Evolutionary conservation across 1,140 invertebrate species (phyloP).

Genomic region (Rhagoletis pomonella): DNA sequence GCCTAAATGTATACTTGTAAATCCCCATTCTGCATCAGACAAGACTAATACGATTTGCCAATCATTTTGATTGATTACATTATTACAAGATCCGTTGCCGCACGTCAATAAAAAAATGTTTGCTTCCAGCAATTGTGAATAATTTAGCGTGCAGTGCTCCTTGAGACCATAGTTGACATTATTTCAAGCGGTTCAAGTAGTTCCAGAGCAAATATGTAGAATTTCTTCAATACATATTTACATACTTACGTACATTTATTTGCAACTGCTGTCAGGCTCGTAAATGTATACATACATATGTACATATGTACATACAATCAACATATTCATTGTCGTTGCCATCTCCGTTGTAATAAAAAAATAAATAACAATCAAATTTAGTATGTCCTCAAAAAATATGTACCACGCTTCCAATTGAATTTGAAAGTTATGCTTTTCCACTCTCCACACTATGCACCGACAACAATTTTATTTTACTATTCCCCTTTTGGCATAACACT

Average conservation of each 20-base stretch:
- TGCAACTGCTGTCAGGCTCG: neutral
- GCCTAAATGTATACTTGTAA: conserved; percentile 26
- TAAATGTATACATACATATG: neutral
- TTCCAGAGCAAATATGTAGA: neutral
- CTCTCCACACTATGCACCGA: neutral
- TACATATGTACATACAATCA: neutral
- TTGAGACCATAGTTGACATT: neutral
- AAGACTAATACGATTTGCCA: neutral
- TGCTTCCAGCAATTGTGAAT: neutral
- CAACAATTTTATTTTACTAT: conserved; percentile 20
- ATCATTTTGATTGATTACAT: conserved; percentile 35
- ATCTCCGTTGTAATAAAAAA: neutral
- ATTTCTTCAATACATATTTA: neutral
- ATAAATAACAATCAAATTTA: neutral
- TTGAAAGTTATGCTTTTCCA: conserved; percentile 3
- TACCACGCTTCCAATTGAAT: neutral
- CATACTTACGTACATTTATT: no score
- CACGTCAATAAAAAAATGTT: neutral
- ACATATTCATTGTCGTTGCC: neutral
- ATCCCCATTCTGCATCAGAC: neutral
- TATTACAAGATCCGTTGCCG: conserved; percentile 2
- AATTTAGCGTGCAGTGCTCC: neutral
- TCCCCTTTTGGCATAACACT: neutral
- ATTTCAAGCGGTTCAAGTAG: neutral
- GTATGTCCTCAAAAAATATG: conserved; percentile 13